A percentile compares a stretch with the other conserved stretches of the same genome.
phyloP scores from a whole-genome alignment of 2,113 vertebrate species.

The Muntiacus reevesi region DNA sequence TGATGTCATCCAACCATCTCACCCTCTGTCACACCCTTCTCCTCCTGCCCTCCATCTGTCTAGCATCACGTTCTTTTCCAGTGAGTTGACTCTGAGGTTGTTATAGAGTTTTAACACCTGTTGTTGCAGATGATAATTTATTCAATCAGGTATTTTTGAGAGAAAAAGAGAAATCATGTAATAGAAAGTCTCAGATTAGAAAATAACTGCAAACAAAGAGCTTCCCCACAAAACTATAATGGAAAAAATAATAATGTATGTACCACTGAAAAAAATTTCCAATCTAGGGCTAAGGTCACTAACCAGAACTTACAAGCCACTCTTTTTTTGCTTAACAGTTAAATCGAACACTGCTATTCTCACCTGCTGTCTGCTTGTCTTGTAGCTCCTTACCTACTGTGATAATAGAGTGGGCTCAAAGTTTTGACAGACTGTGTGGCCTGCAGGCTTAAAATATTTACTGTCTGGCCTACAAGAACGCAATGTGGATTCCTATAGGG shows the following conservation, averaged over 20 bases:
- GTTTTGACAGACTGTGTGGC: neutral
- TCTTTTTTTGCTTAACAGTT: neutral
- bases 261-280: neutral
- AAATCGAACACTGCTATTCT: neutral
- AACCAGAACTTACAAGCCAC: neutral
- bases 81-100: neutral
- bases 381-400: neutral
- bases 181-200: neutral
- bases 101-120: neutral
- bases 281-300: neutral
- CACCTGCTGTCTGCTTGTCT: rapidly evolving
- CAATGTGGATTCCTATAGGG: neutral
- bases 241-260: neutral
- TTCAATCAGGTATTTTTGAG: neutral
- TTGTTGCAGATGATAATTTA: neutral
- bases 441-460: too few species aligned
- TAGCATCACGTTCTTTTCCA: neutral
- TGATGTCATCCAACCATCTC: neutral
- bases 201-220: neutral
- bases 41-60: neutral
- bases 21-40: neutral
- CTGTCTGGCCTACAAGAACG: neutral
- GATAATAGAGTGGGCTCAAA: neutral
- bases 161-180: neutral
- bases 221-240: neutral